These are phyloP conservation scores for Tringa solitaria DNA, from an alignment of 2,113 vertebrate species.

Conservation along the genomic window DNA sequence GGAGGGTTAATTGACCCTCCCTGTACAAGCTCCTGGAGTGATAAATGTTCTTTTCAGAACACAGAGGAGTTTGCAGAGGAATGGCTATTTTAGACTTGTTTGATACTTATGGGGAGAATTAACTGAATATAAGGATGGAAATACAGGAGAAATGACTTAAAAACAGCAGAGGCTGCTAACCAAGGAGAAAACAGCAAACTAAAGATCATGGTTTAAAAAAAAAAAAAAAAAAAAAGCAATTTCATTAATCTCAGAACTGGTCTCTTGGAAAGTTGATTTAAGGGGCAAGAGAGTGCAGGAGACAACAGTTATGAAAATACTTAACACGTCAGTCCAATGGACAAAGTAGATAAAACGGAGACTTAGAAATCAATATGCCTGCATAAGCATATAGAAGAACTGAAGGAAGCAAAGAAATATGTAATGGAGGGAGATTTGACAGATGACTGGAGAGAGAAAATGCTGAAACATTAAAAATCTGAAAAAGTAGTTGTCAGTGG, in stretches of 20 bases:
- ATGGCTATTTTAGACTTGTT: neutral
- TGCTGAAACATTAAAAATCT: neutral
- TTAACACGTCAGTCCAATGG: neutral
- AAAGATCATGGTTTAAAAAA: neutral
- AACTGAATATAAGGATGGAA: neutral
- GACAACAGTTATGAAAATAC: neutral
- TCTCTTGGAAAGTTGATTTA: neutral
- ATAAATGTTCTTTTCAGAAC: neutral
- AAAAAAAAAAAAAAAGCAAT: neutral
- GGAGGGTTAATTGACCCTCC: neutral
- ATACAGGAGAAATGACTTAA: neutral
- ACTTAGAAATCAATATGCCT: neutral
- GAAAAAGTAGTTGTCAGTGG: neutral
- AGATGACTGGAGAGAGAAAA: neutral
- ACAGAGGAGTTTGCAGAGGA: neutral
- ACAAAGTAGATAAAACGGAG: neutral
- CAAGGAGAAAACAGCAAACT: neutral
- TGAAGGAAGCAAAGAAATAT: neutral
- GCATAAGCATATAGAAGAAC: rapidly evolving
- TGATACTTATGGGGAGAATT: neutral
- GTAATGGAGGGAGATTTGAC: neutral
- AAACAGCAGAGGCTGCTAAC: neutral
- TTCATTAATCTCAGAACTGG: neutral
- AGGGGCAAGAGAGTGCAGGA: neutral
- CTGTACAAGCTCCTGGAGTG: neutral